Conservation (phyloP, 2,888 invertebrate genomes). For the Geophilus truncorum region DNA sequence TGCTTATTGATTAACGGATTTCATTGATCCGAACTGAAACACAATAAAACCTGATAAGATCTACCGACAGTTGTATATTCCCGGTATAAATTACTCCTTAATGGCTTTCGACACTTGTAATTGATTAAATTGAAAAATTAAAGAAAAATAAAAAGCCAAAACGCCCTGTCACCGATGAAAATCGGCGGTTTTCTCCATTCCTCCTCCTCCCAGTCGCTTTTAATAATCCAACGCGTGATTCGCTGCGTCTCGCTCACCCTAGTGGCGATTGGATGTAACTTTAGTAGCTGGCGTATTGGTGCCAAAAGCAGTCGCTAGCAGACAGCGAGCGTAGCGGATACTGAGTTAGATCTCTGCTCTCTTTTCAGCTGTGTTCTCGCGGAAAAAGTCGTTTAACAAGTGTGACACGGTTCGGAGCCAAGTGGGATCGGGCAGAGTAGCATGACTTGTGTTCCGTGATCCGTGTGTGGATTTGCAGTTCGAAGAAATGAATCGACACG, state of each 20-base stretch:
- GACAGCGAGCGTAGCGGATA: conserved; percentile 22
- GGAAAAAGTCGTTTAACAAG: neutral
- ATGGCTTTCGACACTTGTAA: no score
- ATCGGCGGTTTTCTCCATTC: neutral
- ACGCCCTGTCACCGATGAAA: neutral
- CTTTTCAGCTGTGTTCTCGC: neutral
- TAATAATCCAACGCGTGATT: neutral
- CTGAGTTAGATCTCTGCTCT: conserved; percentile 8
- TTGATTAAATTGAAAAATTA: no score
- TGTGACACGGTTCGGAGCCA: neutral
- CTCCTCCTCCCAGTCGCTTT: neutral
- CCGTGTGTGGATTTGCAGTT: conserved; percentile 2
- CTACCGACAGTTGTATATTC: no score
- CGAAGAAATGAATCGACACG: conserved; percentile 2
- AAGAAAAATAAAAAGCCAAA: no score
- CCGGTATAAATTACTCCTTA: no score
- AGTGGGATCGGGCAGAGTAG: neutral
- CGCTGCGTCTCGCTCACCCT: neutral
- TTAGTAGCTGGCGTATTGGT: neutral
- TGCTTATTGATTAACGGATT: no score
- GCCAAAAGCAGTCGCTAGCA: conserved; percentile 18
- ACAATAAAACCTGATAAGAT: no score
- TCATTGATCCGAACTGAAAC: no score
- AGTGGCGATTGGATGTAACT: neutral
- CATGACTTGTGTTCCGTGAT: neutral